These are phyloP conservation scores for Valencia hispanica DNA, from an alignment of 2,797 vertebrate species.

Conservation along the genomic window DNA sequence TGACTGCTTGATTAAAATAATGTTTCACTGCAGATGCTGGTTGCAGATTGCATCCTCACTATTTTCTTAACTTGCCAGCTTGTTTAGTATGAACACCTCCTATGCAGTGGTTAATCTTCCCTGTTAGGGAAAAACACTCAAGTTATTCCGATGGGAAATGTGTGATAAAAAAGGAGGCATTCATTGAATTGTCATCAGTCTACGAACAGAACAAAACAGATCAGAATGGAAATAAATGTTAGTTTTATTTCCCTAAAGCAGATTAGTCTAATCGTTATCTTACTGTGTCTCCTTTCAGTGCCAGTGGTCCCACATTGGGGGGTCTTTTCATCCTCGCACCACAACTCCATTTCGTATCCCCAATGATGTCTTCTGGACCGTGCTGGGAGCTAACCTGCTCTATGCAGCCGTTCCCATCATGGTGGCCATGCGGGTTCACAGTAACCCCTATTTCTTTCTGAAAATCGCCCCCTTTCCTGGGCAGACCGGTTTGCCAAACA, in stretches of 20 bases:
- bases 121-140: conserved; percentile 12
- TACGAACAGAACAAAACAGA: conserved; percentile 12
- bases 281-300: conserved; percentile 76
- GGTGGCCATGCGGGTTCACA: conserved; percentile 83
- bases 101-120: conserved; percentile 22
- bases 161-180: conserved; percentile 15
- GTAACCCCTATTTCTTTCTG: conserved; percentile 84
- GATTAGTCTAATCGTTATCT: conserved; percentile 6
- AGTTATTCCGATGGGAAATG: conserved; percentile 6
- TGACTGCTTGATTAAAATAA: conserved; percentile 46
- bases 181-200: conserved; percentile 6
- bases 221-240: conserved; percentile 1
- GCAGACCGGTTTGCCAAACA: conserved; percentile 70
- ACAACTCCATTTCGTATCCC: conserved; percentile 87
- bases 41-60: conserved; percentile 22
- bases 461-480: conserved; percentile 48
- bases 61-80: conserved; percentile 25
- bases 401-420: conserved; percentile 82
- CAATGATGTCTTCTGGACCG: conserved; percentile 71
- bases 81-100: conserved; percentile 16
- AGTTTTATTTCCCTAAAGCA: not conserved
- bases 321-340: conserved; percentile 86
- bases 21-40: conserved; percentile 20
- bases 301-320: conserved; percentile 89
- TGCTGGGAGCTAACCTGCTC: conserved; percentile 82